phyloP scores from a whole-genome alignment of 2,797 vertebrate species.

The Parambassis ranga region DNA sequence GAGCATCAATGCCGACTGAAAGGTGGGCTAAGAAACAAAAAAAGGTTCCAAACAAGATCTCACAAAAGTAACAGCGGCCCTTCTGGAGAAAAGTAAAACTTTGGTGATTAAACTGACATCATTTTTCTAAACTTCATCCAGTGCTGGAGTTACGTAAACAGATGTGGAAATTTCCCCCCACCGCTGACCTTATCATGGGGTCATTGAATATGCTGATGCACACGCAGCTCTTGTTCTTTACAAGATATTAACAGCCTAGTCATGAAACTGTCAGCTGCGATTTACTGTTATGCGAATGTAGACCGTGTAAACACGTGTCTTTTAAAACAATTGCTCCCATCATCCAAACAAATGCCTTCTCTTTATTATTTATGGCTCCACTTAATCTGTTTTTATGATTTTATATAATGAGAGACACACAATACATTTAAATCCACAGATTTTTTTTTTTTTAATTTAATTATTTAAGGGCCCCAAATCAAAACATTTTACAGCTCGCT shows the following conservation, averaged over 20 bases:
- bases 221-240: background rate
- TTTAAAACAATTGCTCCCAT: background rate
- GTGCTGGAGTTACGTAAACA: too few species aligned
- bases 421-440: background rate
- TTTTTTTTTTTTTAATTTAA: too few species aligned
- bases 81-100: too few species aligned
- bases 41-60: too few species aligned
- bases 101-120: too few species aligned
- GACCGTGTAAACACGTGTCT: background rate
- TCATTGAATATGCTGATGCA: background rate
- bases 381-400: background rate
- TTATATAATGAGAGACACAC: background rate
- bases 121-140: too few species aligned
- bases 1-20: too few species aligned
- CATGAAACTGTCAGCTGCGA: slow-evolving; percentile 1
- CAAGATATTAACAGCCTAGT: background rate
- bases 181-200: background rate
- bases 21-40: too few species aligned
- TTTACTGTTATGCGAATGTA: background rate
- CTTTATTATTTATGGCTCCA: background rate
- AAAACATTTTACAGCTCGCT: background rate
- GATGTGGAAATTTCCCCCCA: too few species aligned
- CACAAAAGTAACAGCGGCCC: too few species aligned
- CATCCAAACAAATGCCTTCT: background rate
- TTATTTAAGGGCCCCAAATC: background rate